A percentile compares a stretch with the other conserved stretches of the same genome.
Conservation (phyloP, 2,113 vertebrate species). For the Galeopterus variegatus region DNA sequence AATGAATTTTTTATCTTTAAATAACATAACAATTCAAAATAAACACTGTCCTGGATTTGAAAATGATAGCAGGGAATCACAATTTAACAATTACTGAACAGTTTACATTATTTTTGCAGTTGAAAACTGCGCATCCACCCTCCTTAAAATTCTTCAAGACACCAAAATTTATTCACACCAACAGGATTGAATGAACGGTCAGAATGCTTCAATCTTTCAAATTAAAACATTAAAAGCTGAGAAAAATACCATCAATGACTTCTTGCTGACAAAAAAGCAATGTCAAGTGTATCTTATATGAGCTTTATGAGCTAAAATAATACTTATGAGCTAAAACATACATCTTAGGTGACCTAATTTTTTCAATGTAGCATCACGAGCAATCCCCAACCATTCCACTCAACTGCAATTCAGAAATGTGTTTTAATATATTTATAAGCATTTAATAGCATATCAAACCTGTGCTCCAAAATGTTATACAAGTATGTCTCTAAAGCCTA, state of each 20-base stretch:
- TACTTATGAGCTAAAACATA: not conserved
- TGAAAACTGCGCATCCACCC: constrained; percentile 61
- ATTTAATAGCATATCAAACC: constrained; percentile 50
- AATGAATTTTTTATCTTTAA: constrained; percentile 68
- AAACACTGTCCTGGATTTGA: constrained; percentile 62
- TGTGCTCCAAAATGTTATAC: constrained; percentile 1
- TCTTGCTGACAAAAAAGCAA: constrained; percentile 39
- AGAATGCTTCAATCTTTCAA: constrained; percentile 45
- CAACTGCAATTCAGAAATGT: not conserved
- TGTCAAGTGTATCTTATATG: not conserved
- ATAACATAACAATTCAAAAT: constrained; percentile 73
- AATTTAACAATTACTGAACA: constrained; percentile 72
- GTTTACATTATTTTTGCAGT: constrained; percentile 65
- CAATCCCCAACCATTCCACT: not conserved
- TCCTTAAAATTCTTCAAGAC: constrained; percentile 69
- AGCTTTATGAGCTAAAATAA: constrained; percentile 2
- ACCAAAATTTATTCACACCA: constrained; percentile 70
- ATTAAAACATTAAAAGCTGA: constrained; percentile 53
- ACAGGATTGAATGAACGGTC: constrained; percentile 47
- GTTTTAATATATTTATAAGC: not conserved
- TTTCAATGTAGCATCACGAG: not conserved
- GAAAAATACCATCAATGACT: not conserved
- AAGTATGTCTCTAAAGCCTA: not conserved
- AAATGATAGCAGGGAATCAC: constrained; percentile 62
- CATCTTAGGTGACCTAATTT: not conserved